These are phyloP conservation scores for Lycia hirtaria DNA, from an alignment of 2,888 invertebrate genomes.

Conservation along the genomic window DNA sequence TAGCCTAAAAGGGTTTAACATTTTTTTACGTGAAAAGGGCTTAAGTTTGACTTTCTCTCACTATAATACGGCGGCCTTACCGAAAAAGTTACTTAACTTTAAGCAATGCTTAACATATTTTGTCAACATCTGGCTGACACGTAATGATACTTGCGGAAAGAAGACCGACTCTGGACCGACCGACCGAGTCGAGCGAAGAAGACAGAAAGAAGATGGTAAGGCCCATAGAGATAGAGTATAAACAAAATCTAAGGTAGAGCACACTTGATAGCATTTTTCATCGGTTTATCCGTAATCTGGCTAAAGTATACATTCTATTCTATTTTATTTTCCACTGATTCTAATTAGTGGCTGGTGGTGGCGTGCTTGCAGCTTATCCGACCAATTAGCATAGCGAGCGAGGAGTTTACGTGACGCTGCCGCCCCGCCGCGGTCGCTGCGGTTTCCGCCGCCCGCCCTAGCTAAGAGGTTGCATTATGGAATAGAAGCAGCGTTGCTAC, in stretches of 20 bases:
- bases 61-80: too few species aligned
- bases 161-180: too few species aligned
- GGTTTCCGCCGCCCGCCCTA: conserved; percentile 59
- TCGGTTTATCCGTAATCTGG: neutral
- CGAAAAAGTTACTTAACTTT: too few species aligned
- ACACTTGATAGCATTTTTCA: conserved; percentile 2
- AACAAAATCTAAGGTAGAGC: neutral
- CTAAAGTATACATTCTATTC: neutral
- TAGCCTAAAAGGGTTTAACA: too few species aligned
- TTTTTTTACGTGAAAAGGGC: too few species aligned
- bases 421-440: conserved; percentile 43
- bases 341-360: conserved; percentile 56
- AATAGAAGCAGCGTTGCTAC: conserved; percentile 41
- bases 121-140: too few species aligned
- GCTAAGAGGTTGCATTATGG: conserved; percentile 60
- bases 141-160: too few species aligned
- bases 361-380: conserved; percentile 64
- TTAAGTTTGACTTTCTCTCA: too few species aligned
- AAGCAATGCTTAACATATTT: too few species aligned
- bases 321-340: conserved; percentile 52
- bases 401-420: conserved; percentile 52
- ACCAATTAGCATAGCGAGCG: conserved; percentile 73
- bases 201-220: too few species aligned
- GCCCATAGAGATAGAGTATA: too few species aligned
- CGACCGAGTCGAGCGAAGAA: too few species aligned